Conservation (phyloP, 2,888 invertebrate species). For the Mamestra brassicae region DNA sequence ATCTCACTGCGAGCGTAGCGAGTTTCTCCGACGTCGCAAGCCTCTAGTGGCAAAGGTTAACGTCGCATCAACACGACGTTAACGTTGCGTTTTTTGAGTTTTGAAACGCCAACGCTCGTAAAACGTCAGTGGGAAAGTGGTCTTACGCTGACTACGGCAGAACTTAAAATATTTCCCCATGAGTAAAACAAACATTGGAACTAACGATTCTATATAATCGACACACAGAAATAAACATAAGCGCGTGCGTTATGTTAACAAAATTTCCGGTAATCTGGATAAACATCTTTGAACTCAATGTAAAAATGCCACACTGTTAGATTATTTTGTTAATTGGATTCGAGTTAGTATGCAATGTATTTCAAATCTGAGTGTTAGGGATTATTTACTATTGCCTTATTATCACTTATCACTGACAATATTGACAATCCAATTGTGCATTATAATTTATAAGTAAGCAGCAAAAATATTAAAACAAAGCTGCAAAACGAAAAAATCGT, state of each 20-base stretch:
- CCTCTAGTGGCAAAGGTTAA: no score
- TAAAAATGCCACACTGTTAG: slow-evolving; percentile 29
- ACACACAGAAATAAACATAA: slow-evolving; percentile 38
- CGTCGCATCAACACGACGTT: no score
- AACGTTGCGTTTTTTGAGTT: no score
- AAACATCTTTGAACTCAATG: slow-evolving; percentile 26
- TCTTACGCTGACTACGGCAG: slow-evolving; percentile 9
- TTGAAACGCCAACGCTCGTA: no score
- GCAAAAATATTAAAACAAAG: slow-evolving; percentile 21
- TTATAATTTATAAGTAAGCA: slow-evolving; percentile 21
- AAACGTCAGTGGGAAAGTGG: no score
- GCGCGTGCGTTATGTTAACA: slow-evolving; percentile 10
- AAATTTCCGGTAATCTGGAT: slow-evolving; percentile 1
- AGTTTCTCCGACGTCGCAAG: no score
- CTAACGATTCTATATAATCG: slow-evolving; percentile 22
- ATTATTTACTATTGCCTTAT: slow-evolving; percentile 8
- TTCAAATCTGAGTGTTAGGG: neutral
- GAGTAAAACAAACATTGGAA: slow-evolving; percentile 30
- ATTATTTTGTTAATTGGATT: neutral
- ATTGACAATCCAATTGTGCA: neutral
- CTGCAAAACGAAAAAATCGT: slow-evolving; percentile 25
- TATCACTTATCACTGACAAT: neutral
- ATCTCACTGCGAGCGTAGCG: no score
- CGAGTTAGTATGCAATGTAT: slow-evolving; percentile 21
- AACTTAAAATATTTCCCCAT: slow-evolving; percentile 13